Percentiles rank a stretch among this genome's conserved stretches.
Evolutionary conservation across 2,113 vertebrate species (phyloP).

Genomic region (Laterallus jamaicensis): DNA sequence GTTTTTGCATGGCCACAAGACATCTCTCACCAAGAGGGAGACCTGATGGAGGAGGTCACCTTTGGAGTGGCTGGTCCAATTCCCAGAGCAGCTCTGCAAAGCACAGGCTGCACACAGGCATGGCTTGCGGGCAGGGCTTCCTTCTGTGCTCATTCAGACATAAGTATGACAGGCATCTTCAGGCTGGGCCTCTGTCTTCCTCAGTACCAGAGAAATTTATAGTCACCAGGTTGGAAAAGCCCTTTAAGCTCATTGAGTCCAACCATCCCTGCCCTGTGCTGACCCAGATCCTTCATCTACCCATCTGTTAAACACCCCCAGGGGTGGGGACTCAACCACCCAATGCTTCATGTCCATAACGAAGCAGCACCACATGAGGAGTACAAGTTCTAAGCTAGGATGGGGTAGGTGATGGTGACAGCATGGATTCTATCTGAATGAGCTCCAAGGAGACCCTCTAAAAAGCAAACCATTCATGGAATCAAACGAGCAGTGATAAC

Average conservation of each 20-base stretch:
- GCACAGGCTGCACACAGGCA: background rate
- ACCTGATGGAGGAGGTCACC: background rate
- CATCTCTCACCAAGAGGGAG: background rate
- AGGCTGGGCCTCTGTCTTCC: background rate
- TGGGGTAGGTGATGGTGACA: background rate
- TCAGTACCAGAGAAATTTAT: background rate
- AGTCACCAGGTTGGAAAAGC: too few species aligned
- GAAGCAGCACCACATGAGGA: background rate
- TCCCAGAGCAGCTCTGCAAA: background rate
- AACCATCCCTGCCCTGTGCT: too few species aligned
- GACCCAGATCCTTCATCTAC: too few species aligned
- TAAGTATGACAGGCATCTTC: background rate
- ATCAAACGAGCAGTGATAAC: background rate
- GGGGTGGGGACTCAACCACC: too few species aligned
- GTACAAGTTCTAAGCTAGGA: background rate
- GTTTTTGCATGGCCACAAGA: background rate
- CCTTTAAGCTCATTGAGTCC: too few species aligned
- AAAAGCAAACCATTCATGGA: background rate
- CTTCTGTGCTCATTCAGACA: background rate
- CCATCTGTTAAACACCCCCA: too few species aligned
- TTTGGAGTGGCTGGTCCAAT: background rate
- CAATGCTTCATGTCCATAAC: background rate
- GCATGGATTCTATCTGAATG: background rate
- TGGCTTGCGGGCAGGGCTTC: rapidly evolving
- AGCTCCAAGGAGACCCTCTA: background rate